Base-by-base conservation (phyloP, 2,113 vertebrate genomes). In the Struthidea cinerea region DNA sequence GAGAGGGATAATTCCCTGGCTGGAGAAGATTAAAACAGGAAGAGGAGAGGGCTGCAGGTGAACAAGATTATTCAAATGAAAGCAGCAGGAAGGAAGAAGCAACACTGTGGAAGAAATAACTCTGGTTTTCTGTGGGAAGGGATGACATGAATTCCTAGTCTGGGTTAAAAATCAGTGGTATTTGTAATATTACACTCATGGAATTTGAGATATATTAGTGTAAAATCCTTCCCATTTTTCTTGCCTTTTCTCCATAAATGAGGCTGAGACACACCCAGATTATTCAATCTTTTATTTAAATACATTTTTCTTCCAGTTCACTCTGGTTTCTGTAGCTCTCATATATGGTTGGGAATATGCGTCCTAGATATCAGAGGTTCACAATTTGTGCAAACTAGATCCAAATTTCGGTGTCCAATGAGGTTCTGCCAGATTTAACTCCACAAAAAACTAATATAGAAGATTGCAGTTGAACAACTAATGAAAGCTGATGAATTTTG, bases 311-410 rank as follows among this genome's bases (percentile, higher is more conserved):
- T 33, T 85, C 50, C 32, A 57, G 14, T 37, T 83, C 23, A 56
- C 21, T 80, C 35, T 42, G 42, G 32, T 73, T 59, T 55, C 53
- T 76, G 6, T 22, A 15, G 53, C 18, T 60, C 7, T 75, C 24
- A 11, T 11, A 3, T 8, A 11, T 5, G 11, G 8, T 12, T 76
- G 35, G 56, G 18, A 69, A 37, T 35, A 14, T n/a, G 30, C 35
- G 33, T 67, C 57, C 26, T 55, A 28, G 10, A 30, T 41, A 37
- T 19, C 44, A 76, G 28, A 46, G 15, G 5, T 52, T 35, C 21
- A 28, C 0, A 0, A 17, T 39, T 37, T 19, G 9, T 37, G 28
- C 19, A 80, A 63, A 79, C 71, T 9, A 77, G 19, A 61, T 33
- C 7, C 28, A 82, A 70, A 82, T 75, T 47, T 37, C 3, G 0